A percentile compares a stretch with the other conserved stretches of the same genome.
Evolutionary conservation across 2,113 vertebrate genomes (phyloP).

Genomic region (Tylochromis polylepis): DNA sequence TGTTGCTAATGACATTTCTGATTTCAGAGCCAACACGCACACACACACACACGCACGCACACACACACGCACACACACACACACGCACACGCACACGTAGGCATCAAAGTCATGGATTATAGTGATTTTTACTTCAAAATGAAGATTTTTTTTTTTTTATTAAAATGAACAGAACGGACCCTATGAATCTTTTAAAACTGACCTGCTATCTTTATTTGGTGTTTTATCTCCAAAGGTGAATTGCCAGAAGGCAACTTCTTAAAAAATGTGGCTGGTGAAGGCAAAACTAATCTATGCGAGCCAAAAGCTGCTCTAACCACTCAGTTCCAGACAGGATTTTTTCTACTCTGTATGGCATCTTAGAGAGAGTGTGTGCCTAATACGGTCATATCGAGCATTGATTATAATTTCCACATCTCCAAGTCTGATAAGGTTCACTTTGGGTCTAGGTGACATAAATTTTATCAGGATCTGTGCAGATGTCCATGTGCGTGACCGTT

Average conservation of each 20-base stretch:
- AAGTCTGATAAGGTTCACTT: background rate
- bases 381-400: background rate
- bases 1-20: constrained; percentile 32
- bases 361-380: background rate
- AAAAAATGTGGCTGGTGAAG: no score
- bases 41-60: no score
- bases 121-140: background rate
- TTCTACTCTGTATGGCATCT: background rate
- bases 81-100: background rate
- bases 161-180: fast-evolving
- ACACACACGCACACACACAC: no score
- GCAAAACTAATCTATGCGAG: background rate
- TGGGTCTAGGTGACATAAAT: fast-evolving
- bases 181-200: background rate
- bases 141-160: background rate
- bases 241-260: no score
- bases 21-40: background rate
- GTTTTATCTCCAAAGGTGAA: no score
- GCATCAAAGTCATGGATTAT: background rate
- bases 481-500: fast-evolving
- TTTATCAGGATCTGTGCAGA: background rate
- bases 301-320: background rate
- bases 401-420: background rate
- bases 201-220: background rate
- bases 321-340: background rate